Evolutionary conservation across 2,113 vertebrate species (phyloP).

Genomic region (Asarcornis scutulata): DNA sequence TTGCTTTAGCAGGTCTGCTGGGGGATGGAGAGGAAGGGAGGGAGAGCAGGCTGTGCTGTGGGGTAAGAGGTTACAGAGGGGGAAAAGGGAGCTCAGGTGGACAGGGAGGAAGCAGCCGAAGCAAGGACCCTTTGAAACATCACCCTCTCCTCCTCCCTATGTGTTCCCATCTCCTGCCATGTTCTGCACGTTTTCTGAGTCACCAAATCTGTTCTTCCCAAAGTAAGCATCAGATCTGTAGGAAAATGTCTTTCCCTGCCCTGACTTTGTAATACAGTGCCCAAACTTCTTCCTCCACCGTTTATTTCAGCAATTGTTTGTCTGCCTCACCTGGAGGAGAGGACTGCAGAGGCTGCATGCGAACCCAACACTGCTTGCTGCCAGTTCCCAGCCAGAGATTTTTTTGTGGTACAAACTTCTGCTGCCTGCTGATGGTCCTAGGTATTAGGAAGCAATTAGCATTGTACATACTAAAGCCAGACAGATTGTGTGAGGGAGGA

Average conservation of each 20-base stretch:
- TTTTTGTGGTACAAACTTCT: not conserved
- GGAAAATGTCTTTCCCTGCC: not conserved
- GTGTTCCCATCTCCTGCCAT: not conserved
- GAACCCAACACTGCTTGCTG: not conserved
- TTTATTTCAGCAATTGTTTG: not conserved
- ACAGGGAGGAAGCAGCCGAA: not conserved
- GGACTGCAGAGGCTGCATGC: not conserved
- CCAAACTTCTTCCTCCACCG: not conserved
- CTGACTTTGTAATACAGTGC: not conserved
- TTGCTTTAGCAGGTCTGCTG: not conserved
- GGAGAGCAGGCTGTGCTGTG: not conserved
- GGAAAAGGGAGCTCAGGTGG: not conserved
- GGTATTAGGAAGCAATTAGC: not conserved
- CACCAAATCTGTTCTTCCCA: not conserved
- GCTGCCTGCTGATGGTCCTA: not conserved
- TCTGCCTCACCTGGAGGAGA: not conserved
- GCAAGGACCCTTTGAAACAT: not conserved
- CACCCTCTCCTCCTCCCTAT: not conserved
- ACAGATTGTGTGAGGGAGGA: constrained; percentile 33
- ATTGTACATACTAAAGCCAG: not conserved
- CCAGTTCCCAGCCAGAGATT: not conserved
- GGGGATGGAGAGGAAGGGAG: not conserved
- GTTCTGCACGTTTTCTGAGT: not conserved
- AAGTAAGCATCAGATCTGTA: rapidly evolving
- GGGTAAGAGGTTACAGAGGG: not conserved